These are phyloP conservation scores for Lithophane socia DNA, from an alignment of 2,888 invertebrate genomes.

Conservation along the genomic window DNA sequence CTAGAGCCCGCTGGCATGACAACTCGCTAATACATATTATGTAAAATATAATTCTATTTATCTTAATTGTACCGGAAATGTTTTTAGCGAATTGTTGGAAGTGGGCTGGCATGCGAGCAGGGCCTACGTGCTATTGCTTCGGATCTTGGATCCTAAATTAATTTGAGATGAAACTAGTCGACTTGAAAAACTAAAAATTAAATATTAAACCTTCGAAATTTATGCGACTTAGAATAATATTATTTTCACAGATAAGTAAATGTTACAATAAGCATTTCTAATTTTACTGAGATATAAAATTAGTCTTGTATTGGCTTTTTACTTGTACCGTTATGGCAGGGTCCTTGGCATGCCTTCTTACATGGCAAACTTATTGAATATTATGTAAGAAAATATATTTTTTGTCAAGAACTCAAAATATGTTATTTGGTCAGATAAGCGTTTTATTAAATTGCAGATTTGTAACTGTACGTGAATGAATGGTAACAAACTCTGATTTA, in stretches of 20 bases:
- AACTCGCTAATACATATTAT: constrained; percentile 2
- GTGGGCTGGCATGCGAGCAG: constrained; percentile 24
- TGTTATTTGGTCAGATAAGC: constrained; percentile 21
- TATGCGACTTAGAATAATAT: constrained; percentile 47
- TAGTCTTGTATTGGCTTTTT: constrained; percentile 62
- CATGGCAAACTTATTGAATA: constrained; percentile 31
- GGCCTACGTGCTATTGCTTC: constrained; percentile 59
- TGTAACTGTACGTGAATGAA: constrained; percentile 12
- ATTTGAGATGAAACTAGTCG: constrained; percentile 70
- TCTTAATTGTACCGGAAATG: constrained; percentile 9
- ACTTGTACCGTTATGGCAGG: constrained; percentile 35
- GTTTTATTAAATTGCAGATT: constrained; percentile 2
- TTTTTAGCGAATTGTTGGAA: constrained; percentile 9
- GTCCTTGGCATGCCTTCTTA: constrained; percentile 36
- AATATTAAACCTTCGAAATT: constrained; percentile 43
- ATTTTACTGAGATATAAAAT: constrained; percentile 59
- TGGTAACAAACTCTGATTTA: neutral
- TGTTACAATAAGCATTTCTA: constrained; percentile 59
- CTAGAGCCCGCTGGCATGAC: constrained; percentile 14
- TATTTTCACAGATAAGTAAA: constrained; percentile 55
- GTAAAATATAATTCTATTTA: constrained; percentile 9
- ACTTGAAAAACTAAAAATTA: constrained; percentile 65
- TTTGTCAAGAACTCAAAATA: constrained; percentile 31
- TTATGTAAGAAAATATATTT: constrained; percentile 23
- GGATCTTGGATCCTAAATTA: constrained; percentile 66